Conservation (phyloP, 1,140 invertebrate species). For the Mya arenaria region DNA sequence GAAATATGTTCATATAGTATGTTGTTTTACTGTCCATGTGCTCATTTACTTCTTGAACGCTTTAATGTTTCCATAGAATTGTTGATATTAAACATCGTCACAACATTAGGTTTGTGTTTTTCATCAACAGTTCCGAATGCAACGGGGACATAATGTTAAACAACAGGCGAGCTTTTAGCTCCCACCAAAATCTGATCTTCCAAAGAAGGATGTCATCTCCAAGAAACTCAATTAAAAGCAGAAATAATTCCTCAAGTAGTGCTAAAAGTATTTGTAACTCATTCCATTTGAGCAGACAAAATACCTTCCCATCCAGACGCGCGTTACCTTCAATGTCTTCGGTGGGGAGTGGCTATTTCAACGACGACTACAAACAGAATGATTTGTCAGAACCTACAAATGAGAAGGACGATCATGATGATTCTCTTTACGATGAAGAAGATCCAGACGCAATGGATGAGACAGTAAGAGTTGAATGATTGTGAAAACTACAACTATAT, state of each 20-base stretch:
- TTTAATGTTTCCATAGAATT: no score
- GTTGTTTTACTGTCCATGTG: no score
- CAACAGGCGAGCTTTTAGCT: slow-evolving; percentile 80
- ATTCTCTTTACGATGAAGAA: slow-evolving; percentile 67
- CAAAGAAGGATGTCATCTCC: slow-evolving; percentile 81
- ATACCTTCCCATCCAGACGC: slow-evolving; percentile 76
- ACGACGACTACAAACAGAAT: slow-evolving; percentile 81
- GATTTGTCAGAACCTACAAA: slow-evolving; percentile 71
- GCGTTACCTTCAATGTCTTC: slow-evolving; percentile 72
- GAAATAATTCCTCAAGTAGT: slow-evolving; percentile 78
- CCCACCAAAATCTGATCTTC: slow-evolving; percentile 83
- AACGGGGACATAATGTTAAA: slow-evolving; percentile 85
- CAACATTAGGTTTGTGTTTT: slow-evolving; percentile 42
- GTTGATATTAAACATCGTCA: no score
- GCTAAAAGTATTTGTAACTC: slow-evolving; percentile 75
- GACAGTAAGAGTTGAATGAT: slow-evolving; percentile 65
- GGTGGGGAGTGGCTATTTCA: slow-evolving; percentile 71
- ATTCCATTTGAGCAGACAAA: slow-evolving; percentile 78
- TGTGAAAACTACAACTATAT: no score
- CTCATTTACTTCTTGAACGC: no score
- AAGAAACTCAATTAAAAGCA: slow-evolving; percentile 86
- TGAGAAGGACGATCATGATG: slow-evolving; percentile 56
- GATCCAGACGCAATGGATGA: slow-evolving; percentile 81
- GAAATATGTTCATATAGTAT: no score
- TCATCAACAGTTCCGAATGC: slow-evolving; percentile 83